These are phyloP conservation scores for Enteromius trimaculatus DNA, from an alignment of 2,797 vertebrate genomes.

Conservation along the genomic window DNA sequence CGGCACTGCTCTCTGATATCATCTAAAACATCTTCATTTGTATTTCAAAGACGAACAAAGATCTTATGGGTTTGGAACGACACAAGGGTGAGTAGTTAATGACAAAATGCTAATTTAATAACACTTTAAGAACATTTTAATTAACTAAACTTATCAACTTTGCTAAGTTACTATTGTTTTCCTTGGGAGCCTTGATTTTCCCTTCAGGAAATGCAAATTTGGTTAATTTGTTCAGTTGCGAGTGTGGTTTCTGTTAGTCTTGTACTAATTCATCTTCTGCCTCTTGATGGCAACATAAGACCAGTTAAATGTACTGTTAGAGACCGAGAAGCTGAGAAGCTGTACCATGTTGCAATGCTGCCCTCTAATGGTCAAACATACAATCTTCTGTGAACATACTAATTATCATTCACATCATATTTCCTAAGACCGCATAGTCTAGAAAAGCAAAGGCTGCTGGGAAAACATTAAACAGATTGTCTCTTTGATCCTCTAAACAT, in stretches of 20 bases:
- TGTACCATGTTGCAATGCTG: conserved; percentile 60
- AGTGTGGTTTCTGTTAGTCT: background rate
- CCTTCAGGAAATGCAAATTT: background rate
- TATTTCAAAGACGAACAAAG: too few species aligned
- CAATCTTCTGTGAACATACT: background rate
- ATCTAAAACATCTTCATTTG: too few species aligned
- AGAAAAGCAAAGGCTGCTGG: background rate
- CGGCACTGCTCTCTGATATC: too few species aligned
- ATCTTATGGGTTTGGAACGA: too few species aligned
- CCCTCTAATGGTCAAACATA: conserved; percentile 67
- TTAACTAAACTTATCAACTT: background rate
- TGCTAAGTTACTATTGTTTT: background rate
- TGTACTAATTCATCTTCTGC: background rate
- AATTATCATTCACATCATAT: conserved; percentile 8
- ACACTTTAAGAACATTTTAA: background rate
- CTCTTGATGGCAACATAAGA: conserved; percentile 74
- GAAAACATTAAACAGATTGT: conserved; percentile 13
- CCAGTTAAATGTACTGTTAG: conserved; percentile 32
- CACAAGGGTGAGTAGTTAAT: too few species aligned
- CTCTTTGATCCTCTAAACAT: background rate
- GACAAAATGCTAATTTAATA: too few species aligned
- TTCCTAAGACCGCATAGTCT: background rate
- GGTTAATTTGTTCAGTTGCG: background rate
- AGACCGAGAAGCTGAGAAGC: background rate
- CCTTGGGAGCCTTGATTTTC: background rate